Base-by-base conservation (phyloP, 2,113 vertebrate species). In the Hemichromis elongatus region DNA sequence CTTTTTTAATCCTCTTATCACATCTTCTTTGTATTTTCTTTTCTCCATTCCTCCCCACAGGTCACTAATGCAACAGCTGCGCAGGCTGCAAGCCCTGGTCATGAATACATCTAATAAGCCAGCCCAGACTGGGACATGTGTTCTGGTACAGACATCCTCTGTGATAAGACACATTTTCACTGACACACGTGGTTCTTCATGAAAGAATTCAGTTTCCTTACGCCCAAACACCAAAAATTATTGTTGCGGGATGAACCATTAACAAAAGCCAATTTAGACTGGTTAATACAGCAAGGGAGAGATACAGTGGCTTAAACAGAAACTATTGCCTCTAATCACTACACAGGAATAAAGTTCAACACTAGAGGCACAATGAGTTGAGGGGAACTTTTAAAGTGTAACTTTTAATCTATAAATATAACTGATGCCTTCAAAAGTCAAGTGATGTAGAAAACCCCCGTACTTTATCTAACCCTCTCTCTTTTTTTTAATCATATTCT, bases 51-150 rank as follows among this genome's bases (percentile, higher is more conserved):
- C 52, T 86, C n/a, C 79, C 42, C 1, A 2, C 87, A 99, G 98
- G 87, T 97, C 98, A 37, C 96, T 99, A 37, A 92, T 99, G 95
- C 97, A 98, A 86, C 98, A 99, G 91, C 91, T 99, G 80, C 97
- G 96, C 92, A 97, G 97, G 70, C 96, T 99, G 4, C 98, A 98
- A 90, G 96, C 96, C 3, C 82, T 99, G 0, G 96, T 99, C 82
- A 96, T 98, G 78, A 97, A 97, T 86, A 96, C 97, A 3, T 96
- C 97, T 57, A 97, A 96, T 93, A 99, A 98, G 83, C 94, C 97
- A 1, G 98, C 96, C 1, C 98, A 98, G 90, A 96, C 97, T 0
- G 96, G 98, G 33, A 98, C 99, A 26, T 99, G 97, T 85, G 84
- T 99, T 2, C 95, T 96, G 85, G 98, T 99, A 93, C 0, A 95